A percentile compares a stretch with the other conserved stretches of the same genome.
phyloP scores from a whole-genome alignment of 2,888 invertebrate genomes.

The Subacronicta megacephala region DNA sequence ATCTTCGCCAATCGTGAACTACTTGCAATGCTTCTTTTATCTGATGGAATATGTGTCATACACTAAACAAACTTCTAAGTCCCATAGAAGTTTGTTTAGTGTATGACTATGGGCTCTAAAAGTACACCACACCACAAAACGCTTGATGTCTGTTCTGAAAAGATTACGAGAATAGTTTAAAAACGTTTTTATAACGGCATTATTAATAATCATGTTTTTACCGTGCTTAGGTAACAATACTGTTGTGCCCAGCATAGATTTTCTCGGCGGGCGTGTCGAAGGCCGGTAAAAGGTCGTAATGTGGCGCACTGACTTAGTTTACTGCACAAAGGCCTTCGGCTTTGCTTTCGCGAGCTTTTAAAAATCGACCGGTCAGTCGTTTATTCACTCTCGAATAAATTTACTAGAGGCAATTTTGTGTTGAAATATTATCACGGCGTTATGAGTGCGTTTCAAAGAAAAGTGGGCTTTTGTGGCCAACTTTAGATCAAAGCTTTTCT shows the following conservation, averaged over 20 bases:
- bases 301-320: conserved; percentile 72
- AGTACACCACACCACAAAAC: too few species aligned
- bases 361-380: conserved; percentile 55
- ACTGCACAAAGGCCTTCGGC: conserved; percentile 67
- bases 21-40: too few species aligned
- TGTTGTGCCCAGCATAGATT: conserved; percentile 60
- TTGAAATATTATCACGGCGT: conserved; percentile 31
- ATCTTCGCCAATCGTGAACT: too few species aligned
- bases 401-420: conserved; percentile 41
- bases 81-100: too few species aligned
- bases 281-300: conserved; percentile 70
- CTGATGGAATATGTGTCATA: too few species aligned
- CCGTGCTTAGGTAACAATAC: conserved; percentile 53
- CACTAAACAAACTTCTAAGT: too few species aligned
- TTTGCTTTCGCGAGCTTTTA: conserved; percentile 62
- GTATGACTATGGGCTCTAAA: too few species aligned
- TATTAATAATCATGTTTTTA: conserved; percentile 39
- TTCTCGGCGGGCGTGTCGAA: conserved; percentile 60
- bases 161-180: background rate
- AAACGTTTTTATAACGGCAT: conserved; percentile 7
- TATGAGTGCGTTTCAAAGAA: conserved; percentile 21
- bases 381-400: conserved; percentile 51
- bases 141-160: too few species aligned
- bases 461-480: conserved; percentile 8
- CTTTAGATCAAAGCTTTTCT: conserved; percentile 6